Evolutionary conservation across 2,797 vertebrate genomes (phyloP).

Genomic region (Hoplostethus atlanticus): DNA sequence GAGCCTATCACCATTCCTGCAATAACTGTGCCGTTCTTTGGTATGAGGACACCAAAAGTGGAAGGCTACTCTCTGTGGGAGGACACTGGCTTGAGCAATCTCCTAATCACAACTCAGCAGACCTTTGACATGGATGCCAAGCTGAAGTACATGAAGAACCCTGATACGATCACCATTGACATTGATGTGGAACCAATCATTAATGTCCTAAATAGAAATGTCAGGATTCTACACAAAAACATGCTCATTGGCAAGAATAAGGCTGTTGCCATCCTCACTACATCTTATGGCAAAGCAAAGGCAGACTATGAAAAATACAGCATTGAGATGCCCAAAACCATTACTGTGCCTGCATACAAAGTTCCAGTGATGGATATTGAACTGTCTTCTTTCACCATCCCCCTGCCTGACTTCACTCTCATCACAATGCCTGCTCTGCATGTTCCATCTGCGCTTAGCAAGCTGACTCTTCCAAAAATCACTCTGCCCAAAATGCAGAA

Average conservation of each 20-base stretch:
- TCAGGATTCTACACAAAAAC: constrained; percentile 78
- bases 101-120: constrained; percentile 91
- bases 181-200: constrained; percentile 84
- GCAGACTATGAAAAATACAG: constrained; percentile 85
- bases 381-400: constrained; percentile 86
- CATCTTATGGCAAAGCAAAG: constrained; percentile 85
- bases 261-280: constrained; percentile 76
- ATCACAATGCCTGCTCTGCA: constrained; percentile 83
- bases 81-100: constrained; percentile 82
- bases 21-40: constrained; percentile 83
- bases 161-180: constrained; percentile 84
- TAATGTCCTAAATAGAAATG: constrained; percentile 79
- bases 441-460: constrained; percentile 83
- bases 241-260: constrained; percentile 81
- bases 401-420: constrained; percentile 83
- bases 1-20: constrained; percentile 88
- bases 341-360: constrained; percentile 86
- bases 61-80: constrained; percentile 90
- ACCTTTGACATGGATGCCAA: constrained; percentile 90
- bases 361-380: constrained; percentile 88
- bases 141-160: constrained; percentile 90
- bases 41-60: constrained; percentile 79
- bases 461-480: constrained; percentile 87
- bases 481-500: constrained; percentile 78
- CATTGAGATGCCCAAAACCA: constrained; percentile 81